phyloP scores from a whole-genome alignment of 2,888 invertebrate genomes.

The Dolomedes plantarius region DNA sequence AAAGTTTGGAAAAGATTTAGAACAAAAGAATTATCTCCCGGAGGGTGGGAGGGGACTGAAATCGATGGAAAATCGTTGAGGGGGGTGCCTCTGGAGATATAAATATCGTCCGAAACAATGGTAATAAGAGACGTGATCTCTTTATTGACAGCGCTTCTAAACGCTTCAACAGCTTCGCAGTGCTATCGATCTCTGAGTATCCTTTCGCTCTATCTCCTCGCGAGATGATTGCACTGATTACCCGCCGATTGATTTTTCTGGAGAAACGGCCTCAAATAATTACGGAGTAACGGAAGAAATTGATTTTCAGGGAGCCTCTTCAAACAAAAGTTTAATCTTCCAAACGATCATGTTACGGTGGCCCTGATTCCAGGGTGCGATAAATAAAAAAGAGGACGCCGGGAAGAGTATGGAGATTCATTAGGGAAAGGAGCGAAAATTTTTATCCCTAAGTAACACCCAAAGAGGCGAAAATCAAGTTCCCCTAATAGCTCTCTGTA shows the following conservation, averaged over 20 bases:
- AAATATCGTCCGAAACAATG: background rate
- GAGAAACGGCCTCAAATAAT: constrained; percentile 2
- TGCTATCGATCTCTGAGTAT: background rate
- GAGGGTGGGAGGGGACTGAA: background rate
- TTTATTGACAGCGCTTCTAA: background rate
- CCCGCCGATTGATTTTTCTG: background rate
- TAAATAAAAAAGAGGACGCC: background rate
- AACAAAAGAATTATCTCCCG: constrained; percentile 1
- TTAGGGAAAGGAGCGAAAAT: background rate
- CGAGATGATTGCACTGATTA: background rate
- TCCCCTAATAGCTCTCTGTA: background rate
- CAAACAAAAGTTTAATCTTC: constrained; percentile 15
- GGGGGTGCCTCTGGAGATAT: background rate
- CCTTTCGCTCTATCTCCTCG: background rate
- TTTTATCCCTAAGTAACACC: background rate
- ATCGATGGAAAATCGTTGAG: background rate
- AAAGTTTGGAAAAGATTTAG: background rate
- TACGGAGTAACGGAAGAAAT: background rate
- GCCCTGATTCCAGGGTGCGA: background rate
- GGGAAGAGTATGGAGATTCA: background rate
- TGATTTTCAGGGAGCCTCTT: background rate
- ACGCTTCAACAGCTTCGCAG: background rate
- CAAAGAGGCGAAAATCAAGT: background rate
- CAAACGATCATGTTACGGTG: background rate
- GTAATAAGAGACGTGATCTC: background rate